Conservation (phyloP, 2,797 vertebrate genomes). For the Smutsia gigantea region DNA sequence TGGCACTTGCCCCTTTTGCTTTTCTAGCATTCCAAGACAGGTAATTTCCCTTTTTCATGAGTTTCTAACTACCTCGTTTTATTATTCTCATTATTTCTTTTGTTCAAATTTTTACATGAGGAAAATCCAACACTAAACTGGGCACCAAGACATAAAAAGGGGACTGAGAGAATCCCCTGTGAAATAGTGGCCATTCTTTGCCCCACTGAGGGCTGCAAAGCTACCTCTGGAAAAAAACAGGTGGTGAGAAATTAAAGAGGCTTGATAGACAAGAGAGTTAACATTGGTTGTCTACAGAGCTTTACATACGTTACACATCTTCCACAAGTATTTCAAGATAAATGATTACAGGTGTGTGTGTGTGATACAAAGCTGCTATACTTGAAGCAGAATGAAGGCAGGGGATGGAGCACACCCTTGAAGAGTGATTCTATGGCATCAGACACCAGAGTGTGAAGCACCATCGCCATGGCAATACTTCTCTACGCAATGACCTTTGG, state of each 20-base stretch:
- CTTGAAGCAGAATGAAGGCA: background rate
- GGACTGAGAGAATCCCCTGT: background rate
- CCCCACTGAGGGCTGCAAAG: background rate
- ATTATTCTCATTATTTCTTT: background rate
- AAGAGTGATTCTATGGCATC: background rate
- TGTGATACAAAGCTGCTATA: background rate
- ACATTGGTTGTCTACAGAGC: background rate
- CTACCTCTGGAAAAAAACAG: background rate
- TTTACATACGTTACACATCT: background rate
- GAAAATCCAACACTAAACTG: background rate
- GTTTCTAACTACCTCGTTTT: background rate
- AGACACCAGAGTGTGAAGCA: background rate
- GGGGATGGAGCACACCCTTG: background rate
- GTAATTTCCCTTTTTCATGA: background rate
- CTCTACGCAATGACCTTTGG: background rate
- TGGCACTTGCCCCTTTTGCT: background rate
- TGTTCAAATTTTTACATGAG: background rate
- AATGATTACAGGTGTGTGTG: background rate
- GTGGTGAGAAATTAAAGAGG: background rate
- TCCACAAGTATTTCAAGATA: background rate
- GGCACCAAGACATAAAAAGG: background rate
- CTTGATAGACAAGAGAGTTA: background rate
- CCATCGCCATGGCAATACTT: background rate
- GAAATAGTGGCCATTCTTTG: background rate
- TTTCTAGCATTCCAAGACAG: background rate